Evolutionary conservation across 1,140 invertebrate species (phyloP).

Genomic region (Drosophila eugracilis): DNA sequence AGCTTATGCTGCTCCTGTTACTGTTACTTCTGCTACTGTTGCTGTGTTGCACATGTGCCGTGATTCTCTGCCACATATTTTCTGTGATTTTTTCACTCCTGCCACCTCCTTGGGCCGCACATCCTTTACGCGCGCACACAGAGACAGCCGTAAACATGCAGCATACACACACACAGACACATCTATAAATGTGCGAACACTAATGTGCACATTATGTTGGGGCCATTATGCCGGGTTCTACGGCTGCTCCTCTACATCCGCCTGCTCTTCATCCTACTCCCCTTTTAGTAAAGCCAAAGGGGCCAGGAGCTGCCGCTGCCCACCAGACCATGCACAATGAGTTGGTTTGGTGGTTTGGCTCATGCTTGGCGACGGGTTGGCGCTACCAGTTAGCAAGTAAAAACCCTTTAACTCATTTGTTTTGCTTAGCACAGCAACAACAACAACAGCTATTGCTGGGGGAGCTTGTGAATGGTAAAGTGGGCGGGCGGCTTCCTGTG

Average conservation of each 20-base stretch:
- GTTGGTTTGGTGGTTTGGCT: constrained; percentile 55
- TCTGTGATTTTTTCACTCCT: constrained; percentile 71
- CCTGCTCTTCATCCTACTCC: neutral
- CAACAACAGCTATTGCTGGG: constrained; percentile 24
- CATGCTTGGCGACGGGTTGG: neutral
- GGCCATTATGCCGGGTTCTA: constrained; percentile 68
- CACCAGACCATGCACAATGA: constrained; percentile 78
- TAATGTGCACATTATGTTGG: constrained; percentile 83
- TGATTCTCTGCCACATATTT: constrained; percentile 76
- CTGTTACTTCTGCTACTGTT: no score
- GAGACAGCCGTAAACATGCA: constrained; percentile 75
- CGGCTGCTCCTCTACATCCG: neutral
- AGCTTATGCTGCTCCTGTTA: constrained; percentile 49
- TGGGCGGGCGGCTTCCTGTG: constrained; percentile 12
- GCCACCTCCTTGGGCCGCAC: constrained; percentile 20
- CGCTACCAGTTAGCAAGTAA: constrained; percentile 53
- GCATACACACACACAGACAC: constrained; percentile 42
- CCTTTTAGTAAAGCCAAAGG: constrained; percentile 18
- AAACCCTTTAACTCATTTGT: constrained; percentile 83
- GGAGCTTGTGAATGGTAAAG: constrained; percentile 7
- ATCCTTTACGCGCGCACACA: constrained; percentile 53
- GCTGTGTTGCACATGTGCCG: constrained; percentile 67
- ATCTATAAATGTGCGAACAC: constrained; percentile 83
- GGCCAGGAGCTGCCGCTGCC: constrained; percentile 35
- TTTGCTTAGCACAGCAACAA: constrained; percentile 64